These are phyloP conservation scores for Grus americana DNA, from an alignment of 2,113 vertebrate genomes.

Conservation along the genomic window DNA sequence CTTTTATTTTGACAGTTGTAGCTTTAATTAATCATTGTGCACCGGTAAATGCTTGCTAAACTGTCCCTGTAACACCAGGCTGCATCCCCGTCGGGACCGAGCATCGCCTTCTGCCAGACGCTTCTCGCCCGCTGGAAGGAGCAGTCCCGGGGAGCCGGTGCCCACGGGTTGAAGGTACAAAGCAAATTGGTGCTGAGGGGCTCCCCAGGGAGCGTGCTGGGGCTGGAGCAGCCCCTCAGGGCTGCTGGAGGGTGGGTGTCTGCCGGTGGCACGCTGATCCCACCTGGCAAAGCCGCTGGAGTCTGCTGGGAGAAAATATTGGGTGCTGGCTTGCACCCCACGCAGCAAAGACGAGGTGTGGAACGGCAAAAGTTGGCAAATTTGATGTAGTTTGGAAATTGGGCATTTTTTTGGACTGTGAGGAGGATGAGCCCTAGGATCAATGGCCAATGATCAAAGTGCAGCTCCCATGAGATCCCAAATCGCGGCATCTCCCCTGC, in stretches of 20 bases:
- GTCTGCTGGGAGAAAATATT: background rate
- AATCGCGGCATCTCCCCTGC: background rate
- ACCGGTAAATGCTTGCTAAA: fast-evolving
- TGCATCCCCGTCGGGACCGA: fast-evolving
- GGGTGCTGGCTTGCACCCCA: background rate
- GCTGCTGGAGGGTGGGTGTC: background rate
- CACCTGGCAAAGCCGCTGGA: background rate
- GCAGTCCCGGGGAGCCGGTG: background rate
- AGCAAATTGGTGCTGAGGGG: background rate
- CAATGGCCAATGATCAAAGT: fast-evolving
- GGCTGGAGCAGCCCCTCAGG: background rate
- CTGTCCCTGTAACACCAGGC: fast-evolving
- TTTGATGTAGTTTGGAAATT: fast-evolving
- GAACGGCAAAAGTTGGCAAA: fast-evolving
- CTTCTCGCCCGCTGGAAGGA: background rate
- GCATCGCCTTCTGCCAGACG: background rate
- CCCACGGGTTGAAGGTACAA: background rate
- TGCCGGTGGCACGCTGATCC: fast-evolving
- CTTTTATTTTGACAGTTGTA: background rate
- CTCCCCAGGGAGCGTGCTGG: fast-evolving
- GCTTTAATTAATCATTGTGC: background rate
- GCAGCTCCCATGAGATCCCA: background rate
- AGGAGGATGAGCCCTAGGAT: background rate
- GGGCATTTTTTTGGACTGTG: fast-evolving
- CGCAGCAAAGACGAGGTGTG: fast-evolving